Base-by-base conservation (phyloP, 2,888 invertebrate genomes). In the Perizoma affinitatum region DNA sequence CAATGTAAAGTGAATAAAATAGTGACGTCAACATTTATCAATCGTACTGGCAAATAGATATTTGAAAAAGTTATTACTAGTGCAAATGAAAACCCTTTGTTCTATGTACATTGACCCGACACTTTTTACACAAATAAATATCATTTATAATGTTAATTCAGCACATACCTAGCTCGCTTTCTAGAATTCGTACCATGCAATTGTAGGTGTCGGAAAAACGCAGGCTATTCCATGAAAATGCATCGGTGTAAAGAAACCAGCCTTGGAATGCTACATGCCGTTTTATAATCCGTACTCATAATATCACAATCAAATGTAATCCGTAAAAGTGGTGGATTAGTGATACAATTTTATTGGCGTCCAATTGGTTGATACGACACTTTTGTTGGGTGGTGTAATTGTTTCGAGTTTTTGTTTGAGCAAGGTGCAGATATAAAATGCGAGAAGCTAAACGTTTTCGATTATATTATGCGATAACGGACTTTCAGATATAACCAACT, bases 141-240 rank as follows among this genome's bases (percentile, higher is more conserved):
- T 76, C 75, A 80, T 78, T 82, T 75, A 76, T 75, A 80, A 79
- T 72, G 73, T 74, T 76, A 74, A 72, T 71, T 75, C 71, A 74
- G 69, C 38, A 34, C 34, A n/a, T 59, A 61, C 65, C 63, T 59
- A 80, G 80, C 86, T 85, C 83, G 82, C 90, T 90, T 88, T 91
- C 90, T 91, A 91, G 90, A 89, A 91, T 90, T 89, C 86, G 77
- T 88, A 80, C 79, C 85, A 89, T 88, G 88, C 89, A 83, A 85
- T 89, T 88, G 89, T 86, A 83, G 91, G 91, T 91, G 91, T 88
- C 78, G 88, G 91, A 91, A 92, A 92, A 92, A 91, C 89, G 83
- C 79, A 79, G 77, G 82, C 86, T 79, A 89, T 90, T 87, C 91
- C 84, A 90, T 92, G 90, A 90, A 92, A 92, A 92, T 91, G 87